These are phyloP conservation scores for Tetrax tetrax DNA, from an alignment of 2,113 vertebrate genomes.

Conservation along the genomic window DNA sequence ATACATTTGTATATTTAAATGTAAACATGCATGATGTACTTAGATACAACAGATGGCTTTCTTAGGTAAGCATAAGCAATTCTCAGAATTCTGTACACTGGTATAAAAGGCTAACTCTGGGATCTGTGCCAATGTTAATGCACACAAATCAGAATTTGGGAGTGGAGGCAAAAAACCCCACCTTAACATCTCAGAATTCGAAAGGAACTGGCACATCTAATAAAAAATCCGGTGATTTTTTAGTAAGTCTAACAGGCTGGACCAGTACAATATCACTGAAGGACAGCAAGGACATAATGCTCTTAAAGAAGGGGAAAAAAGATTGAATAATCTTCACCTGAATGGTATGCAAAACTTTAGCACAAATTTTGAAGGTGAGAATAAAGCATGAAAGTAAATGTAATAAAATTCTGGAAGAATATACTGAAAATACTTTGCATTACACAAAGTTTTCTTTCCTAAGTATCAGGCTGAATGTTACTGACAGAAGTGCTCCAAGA, in stretches of 20 bases:
- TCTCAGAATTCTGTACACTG: neutral
- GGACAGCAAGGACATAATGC: neutral
- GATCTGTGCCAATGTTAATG: neutral
- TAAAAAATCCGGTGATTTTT: neutral
- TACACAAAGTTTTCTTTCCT: neutral
- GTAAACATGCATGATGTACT: neutral
- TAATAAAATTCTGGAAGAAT: neutral
- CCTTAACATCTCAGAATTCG: neutral
- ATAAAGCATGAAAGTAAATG: neutral
- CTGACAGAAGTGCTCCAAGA: neutral
- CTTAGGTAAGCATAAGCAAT: neutral
- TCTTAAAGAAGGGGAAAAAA: neutral
- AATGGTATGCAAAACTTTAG: neutral
- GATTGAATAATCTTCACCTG: neutral
- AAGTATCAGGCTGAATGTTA: neutral
- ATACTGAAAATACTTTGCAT: neutral
- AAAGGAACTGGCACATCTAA: neutral
- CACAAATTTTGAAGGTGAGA: neutral
- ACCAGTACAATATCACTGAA: neutral
- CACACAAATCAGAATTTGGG: neutral
- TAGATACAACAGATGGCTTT: neutral
- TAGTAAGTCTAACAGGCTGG: neutral
- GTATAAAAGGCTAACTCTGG: neutral
- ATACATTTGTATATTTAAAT: neutral
- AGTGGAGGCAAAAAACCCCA: fast-evolving